Percentiles rank a stretch among this genome's conserved stretches.
Conservation (phyloP, 2,888 invertebrate genomes). For the Shargacucullia verbasci region DNA sequence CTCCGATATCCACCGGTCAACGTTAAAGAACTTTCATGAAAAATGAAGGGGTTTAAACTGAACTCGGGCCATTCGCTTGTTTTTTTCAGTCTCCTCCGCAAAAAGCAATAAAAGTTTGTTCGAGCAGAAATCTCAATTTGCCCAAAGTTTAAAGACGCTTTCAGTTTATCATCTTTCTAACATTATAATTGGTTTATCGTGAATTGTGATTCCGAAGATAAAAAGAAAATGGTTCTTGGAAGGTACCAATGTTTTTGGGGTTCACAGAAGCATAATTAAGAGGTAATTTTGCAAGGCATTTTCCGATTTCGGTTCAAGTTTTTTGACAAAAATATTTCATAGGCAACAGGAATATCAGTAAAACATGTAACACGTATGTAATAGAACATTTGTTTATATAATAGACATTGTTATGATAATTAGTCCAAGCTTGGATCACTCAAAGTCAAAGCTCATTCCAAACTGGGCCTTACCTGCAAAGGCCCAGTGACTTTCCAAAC, state of each 20-base stretch:
- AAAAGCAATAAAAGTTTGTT: constrained; percentile 81
- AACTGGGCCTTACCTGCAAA: too few species aligned
- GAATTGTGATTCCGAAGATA: constrained; percentile 50
- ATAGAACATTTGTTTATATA: too few species aligned
- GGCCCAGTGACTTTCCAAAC: too few species aligned
- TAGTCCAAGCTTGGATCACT: too few species aligned
- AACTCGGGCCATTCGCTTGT: constrained; percentile 49
- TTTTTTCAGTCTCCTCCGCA: constrained; percentile 59
- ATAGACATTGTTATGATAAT: too few species aligned
- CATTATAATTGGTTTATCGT: constrained; percentile 67
- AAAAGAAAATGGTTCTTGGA: constrained; percentile 10
- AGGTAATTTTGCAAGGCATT: not conserved
- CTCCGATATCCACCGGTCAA: constrained; percentile 9
- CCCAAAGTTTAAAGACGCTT: constrained; percentile 62
- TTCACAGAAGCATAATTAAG: not conserved
- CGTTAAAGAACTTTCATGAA: constrained; percentile 25
- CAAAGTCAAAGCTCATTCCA: too few species aligned
- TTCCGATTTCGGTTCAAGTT: too few species aligned
- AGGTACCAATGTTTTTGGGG: constrained; percentile 2
- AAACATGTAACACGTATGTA: too few species aligned
- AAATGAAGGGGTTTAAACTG: constrained; percentile 48
- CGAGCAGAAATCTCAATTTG: constrained; percentile 79
- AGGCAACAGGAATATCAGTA: too few species aligned
- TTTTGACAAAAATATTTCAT: too few species aligned
- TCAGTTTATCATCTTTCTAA: constrained; percentile 65